phyloP scores from a whole-genome alignment of 2,797 vertebrate genomes.

The Enoplosus armatus region DNA sequence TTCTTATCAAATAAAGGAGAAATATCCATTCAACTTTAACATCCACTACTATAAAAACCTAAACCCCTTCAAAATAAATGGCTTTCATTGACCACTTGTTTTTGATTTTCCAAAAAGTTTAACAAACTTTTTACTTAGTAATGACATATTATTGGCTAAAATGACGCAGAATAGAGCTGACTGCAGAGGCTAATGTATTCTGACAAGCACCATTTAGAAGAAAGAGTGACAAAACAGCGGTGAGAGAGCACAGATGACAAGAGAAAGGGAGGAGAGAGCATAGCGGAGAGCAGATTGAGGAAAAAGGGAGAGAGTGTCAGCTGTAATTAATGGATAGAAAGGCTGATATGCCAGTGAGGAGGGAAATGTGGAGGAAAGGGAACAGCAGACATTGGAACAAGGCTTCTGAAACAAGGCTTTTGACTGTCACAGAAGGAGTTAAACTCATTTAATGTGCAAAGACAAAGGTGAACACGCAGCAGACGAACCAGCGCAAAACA shows the following conservation, averaged over 20 bases:
- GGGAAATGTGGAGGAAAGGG: constrained; percentile 41
- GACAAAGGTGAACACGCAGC: constrained; percentile 14
- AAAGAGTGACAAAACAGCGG: constrained; percentile 39
- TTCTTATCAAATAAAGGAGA: background rate
- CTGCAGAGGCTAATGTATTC: constrained; percentile 32
- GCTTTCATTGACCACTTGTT: background rate
- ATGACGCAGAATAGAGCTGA: constrained; percentile 12
- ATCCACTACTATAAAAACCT: background rate
- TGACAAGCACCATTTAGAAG: constrained; percentile 47
- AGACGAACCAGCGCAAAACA: constrained; percentile 14
- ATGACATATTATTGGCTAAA: constrained; percentile 9
- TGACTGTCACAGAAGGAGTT: constrained; percentile 33
- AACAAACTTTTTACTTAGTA: constrained; percentile 3
- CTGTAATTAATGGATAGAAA: constrained; percentile 65
- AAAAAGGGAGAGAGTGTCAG: constrained; percentile 46
- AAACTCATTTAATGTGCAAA: constrained; percentile 36
- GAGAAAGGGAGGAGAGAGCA: constrained; percentile 24
- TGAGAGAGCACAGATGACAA: constrained; percentile 35
- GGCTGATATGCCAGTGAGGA: constrained; percentile 47
- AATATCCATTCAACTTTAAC: too few species aligned
- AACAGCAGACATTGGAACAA: constrained; percentile 37
- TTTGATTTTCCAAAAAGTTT: background rate
- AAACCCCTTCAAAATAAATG: background rate
- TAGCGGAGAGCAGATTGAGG: constrained; percentile 19
- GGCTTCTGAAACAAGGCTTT: constrained; percentile 28